Base-by-base conservation (phyloP, 2,888 invertebrate genomes). In the Eudiplozoon nipponicum region DNA sequence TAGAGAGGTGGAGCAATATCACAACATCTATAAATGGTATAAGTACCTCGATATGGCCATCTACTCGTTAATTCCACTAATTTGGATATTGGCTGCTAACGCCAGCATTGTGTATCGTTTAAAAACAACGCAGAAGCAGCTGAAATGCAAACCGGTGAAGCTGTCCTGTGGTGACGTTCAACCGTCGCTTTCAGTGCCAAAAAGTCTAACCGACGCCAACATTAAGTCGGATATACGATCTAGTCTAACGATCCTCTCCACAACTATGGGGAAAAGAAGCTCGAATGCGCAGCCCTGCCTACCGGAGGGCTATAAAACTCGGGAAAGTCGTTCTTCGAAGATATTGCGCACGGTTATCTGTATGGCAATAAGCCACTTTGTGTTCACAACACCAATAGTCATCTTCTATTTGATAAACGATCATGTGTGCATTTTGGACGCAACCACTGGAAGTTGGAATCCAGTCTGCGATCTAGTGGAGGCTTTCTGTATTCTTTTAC, bases 371-470 rank as follows among this genome's bases (percentile, higher is more conserved):
- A 20, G 33, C 19, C 42, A 42, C 19, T 41, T 42, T 21, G 22
- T 42, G 13, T 42, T 42, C 34, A 42, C 42, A 21, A 33, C 26
- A 22, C 42, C 42, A 2, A 40, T 42, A 23, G 42, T 44, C 4
- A 33, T 43, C 18, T 42, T 26, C 22, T 42, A 34, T 19, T 18
- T 40, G 2, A 22, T 23, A 7, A 36, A 28, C 4, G 39, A 39
- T n/a, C 42, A 41, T 20, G 13, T 19, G 18, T 42, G 42, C 19
- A n/a, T n/a, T n/a, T n/a, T n/a, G n/a, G n/a, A n/a, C n/a, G n/a
- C n/a, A n/a, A n/a, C n/a, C n/a, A n/a, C n/a, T n/a, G 28, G 29
- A 13, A 15, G 15, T 11, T 17, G 18, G 15, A 33, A 42, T n/a
- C 31, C 11, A 13, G 31, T 44, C 13, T 42, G 42, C 33, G 29